Evolutionary conservation across 2,797 vertebrate genomes (phyloP), one percentile per base, ranked within the genome.

Genomic region (Phoebastria nigripes): DNA sequence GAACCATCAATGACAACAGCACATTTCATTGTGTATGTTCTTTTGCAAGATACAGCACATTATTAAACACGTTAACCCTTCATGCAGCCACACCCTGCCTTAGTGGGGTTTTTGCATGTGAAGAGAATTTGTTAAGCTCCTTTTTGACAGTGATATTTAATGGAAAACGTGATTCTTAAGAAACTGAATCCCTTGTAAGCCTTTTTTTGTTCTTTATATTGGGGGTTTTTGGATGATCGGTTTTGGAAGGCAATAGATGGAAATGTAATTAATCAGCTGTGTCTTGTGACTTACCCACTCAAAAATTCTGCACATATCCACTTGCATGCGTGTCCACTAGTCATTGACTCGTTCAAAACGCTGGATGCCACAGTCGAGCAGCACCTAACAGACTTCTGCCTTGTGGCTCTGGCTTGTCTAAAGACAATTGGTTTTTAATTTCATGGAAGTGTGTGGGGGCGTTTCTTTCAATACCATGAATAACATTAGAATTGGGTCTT

Each of bases 141-240:
- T 6, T 79, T 88, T 78, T 84, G n/a, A 59, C 77, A 90, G 28
- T 61, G 39, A 8, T 69, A 37, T 58, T 86, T 71, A 37, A n/a
- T 44, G 35, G 26, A 58, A 83, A 55, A 69, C 25, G n/a, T 78
- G 55, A 20, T 55, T 86, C n/a, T 76, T 79, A 42, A 69, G 33
- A 56, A 82, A 87, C 39, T 18, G 14, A 58, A 81, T 65, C 9
- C 21, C 39, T 46, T 4, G 0, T 35, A 47, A 49, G 22, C 6
- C 13, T 44, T 33, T 62, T 10, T 33, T 54, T 81, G 11, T 51
- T 82, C 9, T 78, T 88, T 59, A 15, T 80, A 46, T 28, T 37
- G 8, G 2, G 0, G 0, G 9, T 16, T 54, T 65, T 62, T 76
- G 13, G 12, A 18, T 55, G 4, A 25, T 85, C 10, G 1, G 8